Conservation (phyloP, 2,113 vertebrate genomes). For the Vireo altiloquus region DNA sequence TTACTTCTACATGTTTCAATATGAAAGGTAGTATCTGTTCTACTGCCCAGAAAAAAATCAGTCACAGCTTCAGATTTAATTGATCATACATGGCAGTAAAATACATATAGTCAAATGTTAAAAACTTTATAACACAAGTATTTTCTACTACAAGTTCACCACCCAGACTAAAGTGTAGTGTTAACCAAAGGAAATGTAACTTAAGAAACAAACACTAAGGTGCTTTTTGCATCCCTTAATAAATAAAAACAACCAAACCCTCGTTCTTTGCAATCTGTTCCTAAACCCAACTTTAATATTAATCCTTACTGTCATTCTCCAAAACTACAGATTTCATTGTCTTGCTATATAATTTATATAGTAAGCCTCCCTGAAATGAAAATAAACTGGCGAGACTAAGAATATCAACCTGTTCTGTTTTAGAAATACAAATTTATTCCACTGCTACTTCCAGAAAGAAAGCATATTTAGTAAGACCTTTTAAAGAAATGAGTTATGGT, state of each 20-base stretch:
- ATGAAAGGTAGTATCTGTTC: neutral
- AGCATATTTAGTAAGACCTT: neutral
- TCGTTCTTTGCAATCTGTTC: neutral
- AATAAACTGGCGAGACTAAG: neutral
- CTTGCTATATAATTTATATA: neutral
- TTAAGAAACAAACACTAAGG: neutral
- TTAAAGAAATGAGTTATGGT: neutral
- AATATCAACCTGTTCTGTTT: neutral
- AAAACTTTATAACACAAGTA: neutral
- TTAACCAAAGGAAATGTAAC: neutral
- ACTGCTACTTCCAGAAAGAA: neutral
- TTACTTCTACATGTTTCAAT: neutral
- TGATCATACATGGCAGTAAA: neutral
- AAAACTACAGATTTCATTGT: neutral
- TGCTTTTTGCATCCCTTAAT: neutral
- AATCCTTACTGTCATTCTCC: neutral
- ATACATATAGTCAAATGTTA: neutral
- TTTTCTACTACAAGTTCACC: neutral
- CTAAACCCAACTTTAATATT: neutral
- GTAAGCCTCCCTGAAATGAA: neutral
- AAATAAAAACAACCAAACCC: neutral
- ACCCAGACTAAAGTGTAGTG: neutral
- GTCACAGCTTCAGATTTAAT: neutral
- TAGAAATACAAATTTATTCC: neutral
- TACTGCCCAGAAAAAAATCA: neutral